Base-by-base conservation (phyloP, 2,888 invertebrate genomes). In the Melinaea menophilus region DNA sequence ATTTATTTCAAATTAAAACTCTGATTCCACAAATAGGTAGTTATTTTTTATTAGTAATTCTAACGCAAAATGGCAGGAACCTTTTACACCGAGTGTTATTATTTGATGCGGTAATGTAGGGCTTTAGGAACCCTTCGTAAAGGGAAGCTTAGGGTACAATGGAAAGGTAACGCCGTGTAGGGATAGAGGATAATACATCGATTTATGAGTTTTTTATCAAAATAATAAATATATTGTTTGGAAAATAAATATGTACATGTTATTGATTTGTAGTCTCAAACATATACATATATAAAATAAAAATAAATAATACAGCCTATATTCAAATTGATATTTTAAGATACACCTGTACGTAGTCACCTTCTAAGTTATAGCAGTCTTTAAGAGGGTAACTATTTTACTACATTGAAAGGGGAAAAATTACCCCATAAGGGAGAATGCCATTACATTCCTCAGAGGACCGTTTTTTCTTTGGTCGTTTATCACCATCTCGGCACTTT, bases 41-140 rank as follows among this genome's bases (percentile, higher is more conserved):
- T 31, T 51, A 31, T 51, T 9, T 22, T 51, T 5, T 51, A 31
- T 22, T 2, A 31, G 51, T 51, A 31, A 51, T 51, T 48, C 22
- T 31, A 51, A 9, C 51, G 31, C 31, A 31, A 9, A 41, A 9
- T 41, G 41, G 41, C 41, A 41, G 9, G 67, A 69, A 67, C 71
- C 75, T 74, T 71, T 79, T 78, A 73, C 74, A 72, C 76, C 75
- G 76, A 78, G 77, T 78, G 79, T 81, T 83, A 82, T 83, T 84
- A 81, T 84, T 85, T 81, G 79, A 82, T 81, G 81, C 77, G 81
- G 81, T 82, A 80, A 78, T 80, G 80, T 79, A 79, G 75, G 76
- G 78, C 77, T 77, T 78, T 74, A 75, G 75, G 65, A 72, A 71
- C 73, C 75, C 77, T 77, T 74, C 66, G 72, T 59, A 67, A 69